phyloP scores from a whole-genome alignment of 2,113 vertebrate species.

The Sinosuthora webbiana region DNA sequence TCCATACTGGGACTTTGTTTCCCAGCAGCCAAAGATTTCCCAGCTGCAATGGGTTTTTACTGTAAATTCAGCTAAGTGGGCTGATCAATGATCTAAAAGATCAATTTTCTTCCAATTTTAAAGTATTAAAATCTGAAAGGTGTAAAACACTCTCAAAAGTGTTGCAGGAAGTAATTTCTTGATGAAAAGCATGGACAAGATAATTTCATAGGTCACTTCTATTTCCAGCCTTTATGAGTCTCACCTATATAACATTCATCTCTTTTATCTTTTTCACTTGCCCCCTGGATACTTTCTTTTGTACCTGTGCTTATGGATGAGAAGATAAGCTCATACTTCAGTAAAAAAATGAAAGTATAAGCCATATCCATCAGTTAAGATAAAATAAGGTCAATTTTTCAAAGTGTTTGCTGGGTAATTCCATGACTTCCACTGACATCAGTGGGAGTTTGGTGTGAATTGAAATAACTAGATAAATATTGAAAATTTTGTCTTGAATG shows the following conservation, averaged over 20 bases:
- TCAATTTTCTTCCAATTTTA: not conserved
- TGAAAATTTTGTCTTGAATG: not conserved
- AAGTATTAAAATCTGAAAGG: not conserved
- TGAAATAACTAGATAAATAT: not conserved
- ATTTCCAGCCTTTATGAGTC: not conserved
- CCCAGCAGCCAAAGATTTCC: not conserved
- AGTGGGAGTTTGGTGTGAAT: not conserved
- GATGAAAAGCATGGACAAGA: not conserved
- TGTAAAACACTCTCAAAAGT: not conserved
- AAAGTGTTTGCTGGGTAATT: not conserved
- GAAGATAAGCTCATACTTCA: not conserved
- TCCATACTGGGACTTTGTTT: not conserved
- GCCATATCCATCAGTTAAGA: not conserved
- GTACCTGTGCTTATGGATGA: not conserved
- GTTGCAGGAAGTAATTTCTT: not conserved
- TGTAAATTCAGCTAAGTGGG: not conserved
- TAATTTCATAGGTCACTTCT: not conserved
- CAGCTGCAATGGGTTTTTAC: not conserved
- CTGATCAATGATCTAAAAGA: not conserved
- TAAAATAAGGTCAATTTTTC: not conserved
- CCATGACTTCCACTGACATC: not conserved
- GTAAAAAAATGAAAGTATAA: not conserved
- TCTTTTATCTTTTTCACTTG: conserved; percentile 10
- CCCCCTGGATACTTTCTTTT: not conserved
- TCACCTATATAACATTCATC: not conserved